These are phyloP conservation scores for Agonopterix arenella DNA, from an alignment of 2,888 invertebrate species.

Conservation along the genomic window DNA sequence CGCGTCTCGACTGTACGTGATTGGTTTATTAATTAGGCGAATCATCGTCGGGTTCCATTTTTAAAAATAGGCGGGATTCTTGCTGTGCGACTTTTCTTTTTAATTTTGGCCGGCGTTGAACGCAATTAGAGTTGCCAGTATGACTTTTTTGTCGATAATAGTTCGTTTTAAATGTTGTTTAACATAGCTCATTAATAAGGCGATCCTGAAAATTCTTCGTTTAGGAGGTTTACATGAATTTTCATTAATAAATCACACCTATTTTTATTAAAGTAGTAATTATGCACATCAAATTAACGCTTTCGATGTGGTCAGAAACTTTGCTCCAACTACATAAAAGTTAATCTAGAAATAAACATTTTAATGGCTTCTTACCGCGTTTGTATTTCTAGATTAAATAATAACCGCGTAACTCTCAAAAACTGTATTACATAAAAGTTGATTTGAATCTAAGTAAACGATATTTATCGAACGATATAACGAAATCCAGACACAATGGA, in stretches of 20 bases:
- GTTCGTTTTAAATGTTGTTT: constrained; percentile 42
- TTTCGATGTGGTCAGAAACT: too few relatives aligned
- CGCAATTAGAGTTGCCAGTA: constrained; percentile 68
- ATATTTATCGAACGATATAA: too few relatives aligned
- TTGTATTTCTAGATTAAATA: too few relatives aligned
- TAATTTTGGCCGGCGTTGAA: constrained; percentile 70
- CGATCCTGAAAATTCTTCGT: constrained; percentile 28
- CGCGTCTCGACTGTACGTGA: constrained; percentile 76
- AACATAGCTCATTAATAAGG: constrained; percentile 42
- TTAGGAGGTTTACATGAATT: constrained; percentile 22
- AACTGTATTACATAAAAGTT: too few relatives aligned
- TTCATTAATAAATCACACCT: background rate
- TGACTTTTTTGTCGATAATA: constrained; percentile 59
- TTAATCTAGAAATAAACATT: too few relatives aligned
- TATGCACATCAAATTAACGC: too few relatives aligned
- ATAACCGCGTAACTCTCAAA: too few relatives aligned
- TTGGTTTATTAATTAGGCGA: constrained; percentile 78
- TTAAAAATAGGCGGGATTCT: constrained; percentile 77
- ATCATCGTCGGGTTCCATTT: constrained; percentile 70
- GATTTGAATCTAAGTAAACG: too few relatives aligned
- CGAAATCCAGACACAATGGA: too few relatives aligned
- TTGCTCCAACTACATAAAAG: too few relatives aligned
- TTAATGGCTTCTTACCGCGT: too few relatives aligned
- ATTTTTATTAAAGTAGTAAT: too few relatives aligned
- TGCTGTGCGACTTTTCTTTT: constrained; percentile 71